Base-by-base conservation (phyloP, 2,797 vertebrate genomes). In the Balearica regulorum region DNA sequence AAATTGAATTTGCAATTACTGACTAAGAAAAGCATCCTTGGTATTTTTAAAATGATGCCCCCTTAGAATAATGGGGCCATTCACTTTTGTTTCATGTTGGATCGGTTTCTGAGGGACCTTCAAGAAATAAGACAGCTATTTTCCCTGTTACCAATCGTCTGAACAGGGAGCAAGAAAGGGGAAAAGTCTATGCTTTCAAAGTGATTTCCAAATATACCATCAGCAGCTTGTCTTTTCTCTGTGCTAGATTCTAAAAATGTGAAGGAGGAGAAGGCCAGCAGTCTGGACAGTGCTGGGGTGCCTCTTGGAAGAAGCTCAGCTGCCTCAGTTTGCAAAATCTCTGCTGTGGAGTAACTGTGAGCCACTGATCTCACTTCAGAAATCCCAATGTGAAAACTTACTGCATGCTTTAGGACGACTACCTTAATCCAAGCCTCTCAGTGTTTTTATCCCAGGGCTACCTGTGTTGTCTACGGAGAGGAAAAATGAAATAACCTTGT, bases 1-100 rank as follows among this genome's bases (percentile, higher is more conserved):
- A 95, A 96, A 96, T 82, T 95, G 69, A 96, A 94, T 96, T 95
- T 95, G 48, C 85, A 90, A 83, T 93, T 97, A 93, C 84, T 80
- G 92, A 57, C 73, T 93, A 95, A 96, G 94, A 90, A 94, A 96
- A 96, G 89, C 84, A 90, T 92, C 73, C 79, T 16, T 16, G 62
- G 69, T 94, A 95, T 94, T 96, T 96, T 96, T 83, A 82, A 96
- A 93, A 95, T 76, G 13, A 93, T 82, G 48, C 58, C 62, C 28
- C 62, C 44, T 92, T 43, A 86, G 48, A 66, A 96, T 83, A 96
- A 88, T 94, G 60, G 58, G 28, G 29, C 66, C 41, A 92, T 97
- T 97, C 94, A 88, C 77, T 96, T 96, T 95, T 91, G 76, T 90
- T 92, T 83, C 66, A 10, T 76, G 66, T 76, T 86, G 77, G 58